Evolutionary conservation across 1,140 invertebrate genomes (phyloP), one percentile per base, ranked within the genome.

Genomic region (Rhyacophila brunnea): DNA sequence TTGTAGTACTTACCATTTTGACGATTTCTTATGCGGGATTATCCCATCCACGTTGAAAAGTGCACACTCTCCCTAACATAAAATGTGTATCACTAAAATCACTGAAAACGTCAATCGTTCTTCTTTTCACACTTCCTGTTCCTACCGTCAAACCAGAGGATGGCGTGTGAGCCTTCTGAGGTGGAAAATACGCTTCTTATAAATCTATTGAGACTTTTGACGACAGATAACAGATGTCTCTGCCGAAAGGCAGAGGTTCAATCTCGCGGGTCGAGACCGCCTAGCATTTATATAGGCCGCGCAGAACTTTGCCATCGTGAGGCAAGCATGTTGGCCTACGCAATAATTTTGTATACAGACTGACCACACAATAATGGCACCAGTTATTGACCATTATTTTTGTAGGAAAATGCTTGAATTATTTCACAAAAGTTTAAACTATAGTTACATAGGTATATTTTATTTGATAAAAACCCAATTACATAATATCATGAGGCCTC

Each of bases 211-310:
- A 19, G 3, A 11, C 2, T 45, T 45, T 17, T 19, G 14, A 17
- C 18, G n/a, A 28, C 23, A 28, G 23, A 17, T 15, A 11, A 45
- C 18, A 45, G 43, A 45, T 45, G 43, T 45, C 43, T 45, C 43
- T 45, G 43, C 43, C 23, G 13, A n/a, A 17, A 45, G 43, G 14
- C 43, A 45, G 43, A 19, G 43, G 18, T 17, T 20, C 43, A 17
- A 17, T 45, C 43, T 20, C 13, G 43, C 43, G 43, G 43, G 14
- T 45, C 43, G 43, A 15, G 43, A 15, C 17, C 43, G n/a, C 5
- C 43, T n/a, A 6, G 17, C 5, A 15, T 17, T 45, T 19, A 11
- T 45, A 19, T 45, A 45, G 43, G 18, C 43, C 17, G 43, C 14
- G 2, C 2, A 19, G 43, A 19, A 15, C 43, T 19, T 10, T 15